phyloP scores from a whole-genome alignment of 2,797 vertebrate species.

The Myiotriccus ornatus region DNA sequence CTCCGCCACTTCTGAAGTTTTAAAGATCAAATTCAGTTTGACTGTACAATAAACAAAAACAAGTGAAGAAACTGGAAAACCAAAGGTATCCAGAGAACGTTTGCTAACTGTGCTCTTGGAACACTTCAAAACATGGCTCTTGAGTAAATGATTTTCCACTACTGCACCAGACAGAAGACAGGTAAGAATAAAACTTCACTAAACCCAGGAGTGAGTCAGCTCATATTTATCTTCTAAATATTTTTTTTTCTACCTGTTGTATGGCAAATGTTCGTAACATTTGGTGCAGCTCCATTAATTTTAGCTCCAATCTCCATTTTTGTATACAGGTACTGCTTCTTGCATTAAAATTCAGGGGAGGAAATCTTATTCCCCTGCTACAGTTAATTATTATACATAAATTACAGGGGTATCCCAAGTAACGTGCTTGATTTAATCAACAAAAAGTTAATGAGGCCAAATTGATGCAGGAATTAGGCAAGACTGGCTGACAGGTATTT shows the following conservation, averaged over 20 bases:
- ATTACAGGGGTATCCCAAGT: neutral
- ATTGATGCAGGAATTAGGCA: slow-evolving; percentile 6
- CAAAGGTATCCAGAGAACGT: neutral
- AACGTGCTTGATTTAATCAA: slow-evolving; percentile 33
- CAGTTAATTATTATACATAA: slow-evolving; percentile 17
- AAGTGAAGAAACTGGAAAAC: neutral
- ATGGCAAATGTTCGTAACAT: neutral
- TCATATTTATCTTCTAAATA: neutral
- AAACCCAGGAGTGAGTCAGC: neutral
- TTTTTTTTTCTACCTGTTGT: neutral
- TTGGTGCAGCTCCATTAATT: neutral
- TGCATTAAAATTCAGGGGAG: neutral
- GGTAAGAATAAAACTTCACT: neutral
- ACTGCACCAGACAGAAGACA: neutral
- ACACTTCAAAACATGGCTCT: neutral
- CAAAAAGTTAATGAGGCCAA: slow-evolving; percentile 25
- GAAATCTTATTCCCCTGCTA: neutral
- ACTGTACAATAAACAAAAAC: neutral
- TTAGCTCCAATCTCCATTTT: neutral
- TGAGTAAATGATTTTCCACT: neutral
- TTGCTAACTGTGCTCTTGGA: neutral
- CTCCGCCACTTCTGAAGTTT: neutral
- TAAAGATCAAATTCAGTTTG: neutral
- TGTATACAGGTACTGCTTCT: neutral
- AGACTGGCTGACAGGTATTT: slow-evolving; percentile 16